Conservation (phyloP, 2,113 vertebrate genomes). For the Zapus hudsonius region DNA sequence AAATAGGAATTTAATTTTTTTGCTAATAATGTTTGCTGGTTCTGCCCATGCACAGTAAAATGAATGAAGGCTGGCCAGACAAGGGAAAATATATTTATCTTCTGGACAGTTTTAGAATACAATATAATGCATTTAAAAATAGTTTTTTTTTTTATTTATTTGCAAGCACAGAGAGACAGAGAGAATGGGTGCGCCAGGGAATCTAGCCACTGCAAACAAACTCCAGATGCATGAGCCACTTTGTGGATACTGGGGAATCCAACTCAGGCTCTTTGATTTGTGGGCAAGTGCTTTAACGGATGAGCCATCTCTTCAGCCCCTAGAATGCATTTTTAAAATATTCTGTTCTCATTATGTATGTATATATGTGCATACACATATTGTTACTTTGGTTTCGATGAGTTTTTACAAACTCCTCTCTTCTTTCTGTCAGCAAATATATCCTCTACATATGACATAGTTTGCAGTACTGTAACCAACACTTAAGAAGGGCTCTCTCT, state of each 20-base stretch:
- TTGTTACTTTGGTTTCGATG: too few relatives aligned
- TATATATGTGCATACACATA: background rate
- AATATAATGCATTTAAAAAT: too few relatives aligned
- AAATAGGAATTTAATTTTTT: constrained; percentile 30
- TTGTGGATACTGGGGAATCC: too few relatives aligned
- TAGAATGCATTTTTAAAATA: background rate
- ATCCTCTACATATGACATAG: background rate
- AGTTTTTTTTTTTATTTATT: too few relatives aligned
- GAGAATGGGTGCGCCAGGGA: too few relatives aligned
- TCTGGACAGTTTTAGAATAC: background rate
- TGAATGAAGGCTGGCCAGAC: background rate
- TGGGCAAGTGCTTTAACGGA: too few relatives aligned
- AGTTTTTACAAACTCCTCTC: background rate
- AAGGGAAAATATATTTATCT: background rate
- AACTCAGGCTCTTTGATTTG: too few relatives aligned
- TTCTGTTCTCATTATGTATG: background rate
- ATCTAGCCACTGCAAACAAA: too few relatives aligned
- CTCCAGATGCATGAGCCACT: too few relatives aligned
- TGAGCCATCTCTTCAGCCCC: too few relatives aligned
- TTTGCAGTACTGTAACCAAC: background rate
- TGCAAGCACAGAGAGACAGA: too few relatives aligned
- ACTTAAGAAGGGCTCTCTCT: background rate
- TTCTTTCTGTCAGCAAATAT: background rate
- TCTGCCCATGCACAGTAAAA: background rate
- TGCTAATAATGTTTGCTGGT: constrained; percentile 10